These are phyloP conservation scores for Etheostoma cragini DNA, from an alignment of 2,113 vertebrate genomes.

Conservation along the genomic window DNA sequence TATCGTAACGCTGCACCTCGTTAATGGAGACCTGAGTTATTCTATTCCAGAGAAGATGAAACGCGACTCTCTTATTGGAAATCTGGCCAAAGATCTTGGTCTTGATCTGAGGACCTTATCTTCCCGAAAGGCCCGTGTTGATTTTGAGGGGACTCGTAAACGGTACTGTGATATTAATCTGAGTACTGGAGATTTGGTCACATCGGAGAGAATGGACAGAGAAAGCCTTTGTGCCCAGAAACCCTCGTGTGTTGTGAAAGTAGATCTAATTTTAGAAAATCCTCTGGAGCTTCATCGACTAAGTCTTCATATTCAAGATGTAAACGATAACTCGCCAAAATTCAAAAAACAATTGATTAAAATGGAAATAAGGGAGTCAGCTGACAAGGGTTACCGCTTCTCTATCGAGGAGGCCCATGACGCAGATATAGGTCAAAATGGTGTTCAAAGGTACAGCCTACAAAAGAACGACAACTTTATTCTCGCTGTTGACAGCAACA, in stretches of 20 bases:
- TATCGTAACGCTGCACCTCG: conserved; percentile 32
- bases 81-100: conserved; percentile 82
- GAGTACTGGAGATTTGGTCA: conserved; percentile 67
- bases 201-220: conserved; percentile 68
- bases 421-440: conserved; percentile 83
- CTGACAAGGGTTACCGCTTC: conserved; percentile 57
- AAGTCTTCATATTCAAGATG: conserved; percentile 70
- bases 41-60: conserved; percentile 81
- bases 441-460: conserved; percentile 82
- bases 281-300: conserved; percentile 75
- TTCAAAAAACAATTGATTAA: conserved; percentile 71
- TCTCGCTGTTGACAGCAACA: conserved; percentile 71
- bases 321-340: conserved; percentile 79
- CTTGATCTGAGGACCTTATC: conserved; percentile 73
- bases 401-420: conserved; percentile 83
- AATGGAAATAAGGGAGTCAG: conserved; percentile 62
- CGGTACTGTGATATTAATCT: conserved; percentile 57
- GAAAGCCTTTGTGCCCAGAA: conserved; percentile 72
- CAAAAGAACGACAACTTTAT: conserved; percentile 78
- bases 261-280: conserved; percentile 76
- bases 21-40: conserved; percentile 78
- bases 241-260: conserved; percentile 66
- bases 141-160: conserved; percentile 42
- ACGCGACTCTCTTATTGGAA: conserved; percentile 79
- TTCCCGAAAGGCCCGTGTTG: conserved; percentile 70